These are phyloP conservation scores for Lysandra bellargus DNA, from an alignment of 2,888 invertebrate species.

Conservation along the genomic window DNA sequence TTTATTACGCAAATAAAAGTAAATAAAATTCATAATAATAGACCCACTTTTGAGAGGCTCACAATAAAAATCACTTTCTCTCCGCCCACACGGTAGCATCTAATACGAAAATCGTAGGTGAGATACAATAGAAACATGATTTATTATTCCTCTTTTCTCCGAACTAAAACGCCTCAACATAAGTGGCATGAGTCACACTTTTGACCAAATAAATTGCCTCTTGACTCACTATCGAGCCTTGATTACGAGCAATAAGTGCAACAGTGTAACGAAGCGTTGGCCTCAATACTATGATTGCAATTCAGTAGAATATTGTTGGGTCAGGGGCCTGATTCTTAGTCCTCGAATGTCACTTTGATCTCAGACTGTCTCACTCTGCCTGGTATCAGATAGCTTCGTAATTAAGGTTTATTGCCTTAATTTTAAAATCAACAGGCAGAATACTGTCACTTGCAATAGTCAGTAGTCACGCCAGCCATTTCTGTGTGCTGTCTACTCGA, in stretches of 20 bases:
- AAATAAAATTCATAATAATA: not conserved
- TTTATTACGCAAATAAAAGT: not conserved
- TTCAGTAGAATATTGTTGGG: not conserved
- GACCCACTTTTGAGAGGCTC: not conserved
- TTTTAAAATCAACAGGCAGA: not conserved
- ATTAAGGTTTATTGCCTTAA: not conserved
- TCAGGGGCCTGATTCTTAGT: not conserved
- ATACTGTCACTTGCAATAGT: not conserved
- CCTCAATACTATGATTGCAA: not conserved
- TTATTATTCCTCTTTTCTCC: not conserved
- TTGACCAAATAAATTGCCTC: constrained; percentile 1
- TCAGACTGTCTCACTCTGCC: too few species aligned
- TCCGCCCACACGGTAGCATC: not conserved
- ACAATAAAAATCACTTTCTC: constrained; percentile 14
- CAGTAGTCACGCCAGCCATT: not conserved
- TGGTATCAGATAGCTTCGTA: not conserved
- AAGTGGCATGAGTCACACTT: not conserved
- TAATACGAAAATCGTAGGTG: not conserved
- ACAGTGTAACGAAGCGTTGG: constrained; percentile 1
- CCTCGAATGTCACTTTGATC: not conserved
- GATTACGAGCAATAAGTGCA: constrained; percentile 16
- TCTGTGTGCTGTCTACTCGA: not conserved
- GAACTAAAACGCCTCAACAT: not conserved
- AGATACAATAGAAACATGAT: constrained; percentile 4
- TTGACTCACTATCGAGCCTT: constrained; percentile 7